phyloP scores from a whole-genome alignment of 2,113 vertebrate genomes.

The Pampusana beccarii region DNA sequence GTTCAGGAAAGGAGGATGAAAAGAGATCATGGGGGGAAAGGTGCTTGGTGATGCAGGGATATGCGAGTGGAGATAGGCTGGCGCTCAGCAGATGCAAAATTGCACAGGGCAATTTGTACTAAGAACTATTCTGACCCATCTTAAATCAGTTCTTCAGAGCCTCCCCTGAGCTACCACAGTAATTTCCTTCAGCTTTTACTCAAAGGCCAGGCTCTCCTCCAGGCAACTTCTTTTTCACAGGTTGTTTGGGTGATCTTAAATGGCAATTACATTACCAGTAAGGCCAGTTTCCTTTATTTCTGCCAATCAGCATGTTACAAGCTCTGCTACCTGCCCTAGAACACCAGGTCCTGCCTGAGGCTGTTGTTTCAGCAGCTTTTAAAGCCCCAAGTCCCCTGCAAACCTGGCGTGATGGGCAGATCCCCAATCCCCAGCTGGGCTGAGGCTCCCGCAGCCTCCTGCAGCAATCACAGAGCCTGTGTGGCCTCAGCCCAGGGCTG shows the following conservation, averaged over 20 bases:
- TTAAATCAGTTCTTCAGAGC: background rate
- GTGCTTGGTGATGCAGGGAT: background rate
- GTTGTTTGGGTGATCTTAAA: background rate
- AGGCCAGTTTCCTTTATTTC: background rate
- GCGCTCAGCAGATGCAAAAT: background rate
- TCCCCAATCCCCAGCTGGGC: background rate
- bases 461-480: background rate
- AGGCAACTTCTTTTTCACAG: background rate
- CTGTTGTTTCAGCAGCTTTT: background rate
- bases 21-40: background rate
- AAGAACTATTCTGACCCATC: background rate
- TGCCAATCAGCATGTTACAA: background rate
- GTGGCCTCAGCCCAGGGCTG: background rate
- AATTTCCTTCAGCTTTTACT: constrained; percentile 43
- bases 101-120: constrained; percentile 6
- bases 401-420: background rate
- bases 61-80: background rate
- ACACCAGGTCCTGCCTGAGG: background rate
- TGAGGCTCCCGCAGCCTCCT: background rate
- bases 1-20: background rate
- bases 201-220: background rate
- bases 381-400: background rate
- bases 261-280: background rate
- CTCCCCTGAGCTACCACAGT: constrained; percentile 6
- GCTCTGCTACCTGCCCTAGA: background rate